These are phyloP conservation scores for Hypercompe scribonia DNA, from an alignment of 2,888 invertebrate genomes.

Conservation along the genomic window DNA sequence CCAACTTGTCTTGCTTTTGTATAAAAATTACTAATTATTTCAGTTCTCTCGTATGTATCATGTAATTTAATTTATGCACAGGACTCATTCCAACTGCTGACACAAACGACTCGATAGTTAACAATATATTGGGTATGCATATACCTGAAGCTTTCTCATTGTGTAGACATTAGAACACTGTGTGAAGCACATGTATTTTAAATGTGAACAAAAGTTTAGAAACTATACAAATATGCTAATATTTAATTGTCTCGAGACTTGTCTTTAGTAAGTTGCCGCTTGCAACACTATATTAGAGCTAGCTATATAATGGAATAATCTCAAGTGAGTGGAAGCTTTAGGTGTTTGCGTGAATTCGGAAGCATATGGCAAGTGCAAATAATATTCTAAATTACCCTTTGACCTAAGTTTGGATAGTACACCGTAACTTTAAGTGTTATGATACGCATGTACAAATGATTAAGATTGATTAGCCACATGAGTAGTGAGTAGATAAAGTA, in stretches of 20 bases:
- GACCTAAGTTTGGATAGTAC: slow-evolving; percentile 71
- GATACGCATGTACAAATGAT: slow-evolving; percentile 82
- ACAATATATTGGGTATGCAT: slow-evolving; percentile 35
- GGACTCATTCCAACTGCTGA: slow-evolving; percentile 31
- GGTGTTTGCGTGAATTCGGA: slow-evolving; percentile 22
- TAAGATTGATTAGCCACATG: slow-evolving; percentile 79
- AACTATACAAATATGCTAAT: slow-evolving; percentile 62
- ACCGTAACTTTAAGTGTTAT: slow-evolving; percentile 76
- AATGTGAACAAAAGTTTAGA: slow-evolving; percentile 48
- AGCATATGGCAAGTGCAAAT: slow-evolving; percentile 34
- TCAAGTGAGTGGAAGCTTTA: slow-evolving; percentile 28
- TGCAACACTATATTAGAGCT: slow-evolving; percentile 13
- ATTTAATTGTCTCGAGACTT: slow-evolving; percentile 53
- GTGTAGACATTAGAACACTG: slow-evolving; percentile 27
- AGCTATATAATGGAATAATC: slow-evolving; percentile 7
- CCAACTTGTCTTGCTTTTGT: slow-evolving; percentile 59
- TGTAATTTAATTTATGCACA: slow-evolving; percentile 43
- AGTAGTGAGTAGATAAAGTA: slow-evolving; percentile 69
- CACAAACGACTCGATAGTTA: slow-evolving; percentile 28
- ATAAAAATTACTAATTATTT: slow-evolving; percentile 46
- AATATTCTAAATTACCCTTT: slow-evolving; percentile 79
- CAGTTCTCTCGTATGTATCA: slow-evolving; percentile 36
- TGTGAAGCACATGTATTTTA: slow-evolving; percentile 35
- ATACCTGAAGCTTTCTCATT: slow-evolving; percentile 53
- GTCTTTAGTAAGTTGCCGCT: slow-evolving; percentile 34